Percentiles rank a stretch among this genome's conserved stretches.
phyloP scores from a whole-genome alignment of 2,797 vertebrate species.

The Oryzias sinensis region DNA sequence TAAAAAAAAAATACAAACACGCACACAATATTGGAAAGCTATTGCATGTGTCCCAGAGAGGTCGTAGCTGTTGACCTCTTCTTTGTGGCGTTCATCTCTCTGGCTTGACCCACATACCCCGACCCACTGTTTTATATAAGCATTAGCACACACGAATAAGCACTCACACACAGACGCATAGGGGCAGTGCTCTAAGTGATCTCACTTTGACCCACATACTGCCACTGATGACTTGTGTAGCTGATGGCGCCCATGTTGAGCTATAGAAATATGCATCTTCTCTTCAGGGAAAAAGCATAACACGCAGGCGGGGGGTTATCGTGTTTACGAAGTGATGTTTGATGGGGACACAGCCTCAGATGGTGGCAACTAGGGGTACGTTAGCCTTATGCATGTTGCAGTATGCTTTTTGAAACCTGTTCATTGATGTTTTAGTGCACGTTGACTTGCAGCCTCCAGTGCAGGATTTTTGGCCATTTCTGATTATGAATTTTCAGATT shows the following conservation, averaged over 20 bases:
- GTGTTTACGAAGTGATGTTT: constrained; percentile 13
- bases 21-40: constrained; percentile 1
- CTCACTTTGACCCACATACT: constrained; percentile 43
- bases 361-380: constrained; percentile 3
- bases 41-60: constrained; percentile 38
- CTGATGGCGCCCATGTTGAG: constrained; percentile 30
- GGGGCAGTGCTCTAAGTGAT: constrained; percentile 30
- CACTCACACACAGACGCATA: constrained; percentile 21
- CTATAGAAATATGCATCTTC: constrained; percentile 33
- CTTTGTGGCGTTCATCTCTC: constrained; percentile 34
- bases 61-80: constrained; percentile 38
- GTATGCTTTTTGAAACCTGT: constrained; percentile 4
- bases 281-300: constrained; percentile 15
- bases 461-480: no score
- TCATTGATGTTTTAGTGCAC: constrained; percentile 9
- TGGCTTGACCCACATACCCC: constrained; percentile 55
- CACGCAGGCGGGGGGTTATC: constrained; percentile 6
- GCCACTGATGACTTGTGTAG: constrained; percentile 33
- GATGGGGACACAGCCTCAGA: constrained; percentile 6
- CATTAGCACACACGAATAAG: constrained; percentile 27
- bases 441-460: neutral
- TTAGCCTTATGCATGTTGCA: constrained; percentile 18
- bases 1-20: neutral
- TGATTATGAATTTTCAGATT: no score
- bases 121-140: constrained; percentile 26